Evolutionary conservation across 2,888 invertebrate species (phyloP).

Genomic region (Aspidiotus destructor): DNA sequence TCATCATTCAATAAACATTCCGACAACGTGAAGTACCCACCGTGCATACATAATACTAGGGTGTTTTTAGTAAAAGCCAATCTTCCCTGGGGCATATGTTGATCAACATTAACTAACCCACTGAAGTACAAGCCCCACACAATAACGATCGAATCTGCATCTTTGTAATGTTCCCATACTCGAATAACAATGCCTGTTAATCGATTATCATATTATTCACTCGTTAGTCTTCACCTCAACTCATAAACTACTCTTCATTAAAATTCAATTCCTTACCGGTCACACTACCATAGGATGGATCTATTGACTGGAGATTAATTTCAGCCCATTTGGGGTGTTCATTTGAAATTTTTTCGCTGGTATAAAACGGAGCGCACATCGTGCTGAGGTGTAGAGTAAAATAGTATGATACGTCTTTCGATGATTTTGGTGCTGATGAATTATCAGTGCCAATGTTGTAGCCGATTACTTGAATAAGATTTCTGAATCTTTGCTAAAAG

Average conservation of each 20-base stretch:
- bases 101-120: constrained; percentile 65
- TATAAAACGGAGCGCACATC: constrained; percentile 74
- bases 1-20: constrained; percentile 42
- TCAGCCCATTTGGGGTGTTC: constrained; percentile 73
- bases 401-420: constrained; percentile 54
- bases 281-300: constrained; percentile 38
- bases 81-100: constrained; percentile 55
- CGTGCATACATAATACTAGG: constrained; percentile 76
- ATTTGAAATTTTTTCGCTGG: constrained; percentile 63
- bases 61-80: constrained; percentile 58
- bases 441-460: constrained; percentile 48
- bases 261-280: constrained; percentile 37
- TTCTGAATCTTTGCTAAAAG: constrained; percentile 60
- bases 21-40: constrained; percentile 67
- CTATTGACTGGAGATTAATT: constrained; percentile 47
- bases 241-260: too few species aligned
- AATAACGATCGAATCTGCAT: constrained; percentile 43
- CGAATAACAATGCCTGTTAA: constrained; percentile 44
- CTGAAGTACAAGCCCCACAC: constrained; percentile 80
- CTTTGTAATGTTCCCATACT: constrained; percentile 43
- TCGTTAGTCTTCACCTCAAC: too few species aligned
- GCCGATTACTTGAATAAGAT: constrained; percentile 64
- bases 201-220: not conserved
- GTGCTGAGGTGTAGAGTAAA: constrained; percentile 69
- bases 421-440: constrained; percentile 40